Evolutionary conservation across 2,888 invertebrate genomes (phyloP), one percentile per base, ranked within the genome.

Genomic region (Dendrolimus pini): DNA sequence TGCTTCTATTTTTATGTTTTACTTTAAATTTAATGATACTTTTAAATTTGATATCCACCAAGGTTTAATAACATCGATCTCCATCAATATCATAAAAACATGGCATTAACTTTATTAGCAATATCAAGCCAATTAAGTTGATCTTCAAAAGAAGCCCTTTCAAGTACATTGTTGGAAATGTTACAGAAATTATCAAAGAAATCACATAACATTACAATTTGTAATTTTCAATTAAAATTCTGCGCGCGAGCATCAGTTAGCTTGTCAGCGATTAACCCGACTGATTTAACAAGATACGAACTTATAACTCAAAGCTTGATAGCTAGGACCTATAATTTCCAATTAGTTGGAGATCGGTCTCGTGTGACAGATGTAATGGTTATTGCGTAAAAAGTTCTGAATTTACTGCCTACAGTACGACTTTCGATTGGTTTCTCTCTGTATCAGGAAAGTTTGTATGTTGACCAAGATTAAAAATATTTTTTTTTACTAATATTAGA

Each of bases 281-380:
- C 69, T 84, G 83, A 86, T 84, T 84, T 82, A 83, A 77, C 69
- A 68, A 72, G 75, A 70, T 71, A 70, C 70, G 62, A 65, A 70
- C 71, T 70, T 77, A 79, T 83, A 80, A 78, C 77, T 83, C 78
- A 80, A 77, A 74, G 70, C 75, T 76, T 71, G 78, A 78, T 78
- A 77, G 74, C 74, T 74, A 69, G 63, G 68, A 67, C 66, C 80
- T 77, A 86, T 86, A 87, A 85, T 80, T 85, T 83, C 80, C 81
- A 87, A 87, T 87, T 87, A 87, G 74, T 47, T 47, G 47, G 9
- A 9, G 47, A 47, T 47, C 47, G 47, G 12, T 47, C 47, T 12
- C 47, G 12, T 47, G 58, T 47, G 47, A 47, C 47, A 47, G 9
- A 47, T 47, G 47, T 47, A 47, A 47, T 47, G 47, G 47, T 47